Base-by-base conservation (phyloP, 2,113 vertebrate genomes). In the Motacilla tschutschensis region DNA sequence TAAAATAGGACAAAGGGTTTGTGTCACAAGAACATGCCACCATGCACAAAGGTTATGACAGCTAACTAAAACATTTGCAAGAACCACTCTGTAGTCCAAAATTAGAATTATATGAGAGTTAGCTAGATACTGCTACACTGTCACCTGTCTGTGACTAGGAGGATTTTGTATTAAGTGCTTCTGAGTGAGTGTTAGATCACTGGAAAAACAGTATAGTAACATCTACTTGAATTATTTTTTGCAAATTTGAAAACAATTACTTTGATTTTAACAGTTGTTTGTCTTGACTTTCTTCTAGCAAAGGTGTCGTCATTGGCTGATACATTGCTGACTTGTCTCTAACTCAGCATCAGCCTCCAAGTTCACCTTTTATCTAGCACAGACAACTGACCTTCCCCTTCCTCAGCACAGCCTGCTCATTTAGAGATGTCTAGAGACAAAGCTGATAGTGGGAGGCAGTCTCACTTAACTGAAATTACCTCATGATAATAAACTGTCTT, bases 371-470 rank as follows among this genome's bases (percentile, higher is more conserved):
- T 47, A 64, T 43, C 20, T 29, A 67, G 22, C 17, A n/a, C 53
- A 83, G 64, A 53, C 17, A 38, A 29, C 28, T 63, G 41, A 75
- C 41, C 54, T 81, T 82, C 41, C 33, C 12, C n/a, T 70, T 69
- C 29, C 31, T 83, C 60, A 53, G 40, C 44, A 67, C 6, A 60
- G 9, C 6, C 33, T 29, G 26, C 13, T 74, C 16, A 17, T 85
- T 80, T 74, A 29, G 69, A 78, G 65, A 75, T 65, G 46, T 57
- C 41, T 78, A 50, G 73, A 92, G 57, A 73, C 35, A 87, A 80
- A 89, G 24, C 8, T 92, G 62, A 87, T 17, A 24, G 29, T 51
- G 19, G 54, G 28, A 89, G 20, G 26, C 21, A 92, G 59, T 54
- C 51, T 83, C 28, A 54, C 26, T 53, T 74, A 77, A 43, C 29